Percentiles rank a stretch among this genome's conserved stretches.
These are phyloP conservation scores for Nezara viridula DNA, from an alignment of 2,888 invertebrate species.

Conservation along the genomic window DNA sequence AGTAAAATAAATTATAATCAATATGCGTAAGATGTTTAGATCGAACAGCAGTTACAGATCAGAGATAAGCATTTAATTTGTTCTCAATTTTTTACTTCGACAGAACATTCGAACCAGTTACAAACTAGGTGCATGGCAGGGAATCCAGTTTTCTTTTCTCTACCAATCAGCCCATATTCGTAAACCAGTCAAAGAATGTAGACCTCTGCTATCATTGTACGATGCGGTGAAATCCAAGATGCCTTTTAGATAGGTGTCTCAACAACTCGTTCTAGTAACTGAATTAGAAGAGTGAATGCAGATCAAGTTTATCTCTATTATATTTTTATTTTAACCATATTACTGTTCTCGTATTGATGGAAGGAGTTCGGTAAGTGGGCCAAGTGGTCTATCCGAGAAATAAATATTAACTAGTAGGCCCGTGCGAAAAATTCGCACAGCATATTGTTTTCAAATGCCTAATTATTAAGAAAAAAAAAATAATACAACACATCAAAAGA, in stretches of 20 bases:
- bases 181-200: not conserved
- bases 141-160: slow-evolving; percentile 32
- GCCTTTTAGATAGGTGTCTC: not conserved
- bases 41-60: no score
- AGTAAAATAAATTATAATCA: no score
- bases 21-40: no score
- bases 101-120: not conserved
- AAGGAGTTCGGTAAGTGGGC: no score
- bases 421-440: no score
- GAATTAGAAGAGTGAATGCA: not conserved
- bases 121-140: not conserved
- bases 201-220: not conserved
- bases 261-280: not conserved
- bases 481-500: no score
- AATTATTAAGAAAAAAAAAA: no score
- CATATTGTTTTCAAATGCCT: no score
- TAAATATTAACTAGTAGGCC: no score
- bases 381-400: no score
- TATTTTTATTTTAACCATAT: no score
- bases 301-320: not conserved
- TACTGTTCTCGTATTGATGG: no score
- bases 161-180: not conserved
- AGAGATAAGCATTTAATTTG: not conserved
- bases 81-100: not conserved
- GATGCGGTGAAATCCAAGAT: not conserved